Evolutionary conservation across 2,888 invertebrate species (phyloP), one percentile per base, ranked within the genome.

Genomic region (Megalurothrips usitatus): DNA sequence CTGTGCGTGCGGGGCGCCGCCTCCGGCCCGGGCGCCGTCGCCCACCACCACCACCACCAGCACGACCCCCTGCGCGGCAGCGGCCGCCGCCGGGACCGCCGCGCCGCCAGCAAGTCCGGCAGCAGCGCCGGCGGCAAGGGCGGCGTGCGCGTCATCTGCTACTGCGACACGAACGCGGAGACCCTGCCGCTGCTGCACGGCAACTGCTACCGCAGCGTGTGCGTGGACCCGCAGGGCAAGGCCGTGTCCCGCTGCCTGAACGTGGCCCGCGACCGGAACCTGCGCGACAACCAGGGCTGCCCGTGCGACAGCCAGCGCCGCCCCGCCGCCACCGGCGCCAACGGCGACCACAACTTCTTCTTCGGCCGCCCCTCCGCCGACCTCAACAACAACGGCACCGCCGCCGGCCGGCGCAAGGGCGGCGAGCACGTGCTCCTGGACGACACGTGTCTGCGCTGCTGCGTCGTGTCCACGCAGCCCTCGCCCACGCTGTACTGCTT

Each of bases 301-400:
- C 68, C 68, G 26, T 58, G 23, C 68, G 68, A 43, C 26, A 26
- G 23, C 23, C 68, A 17, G 26, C 68, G 68, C 68, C 34, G 17
- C 17, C 58, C 58, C 19, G 14, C 58, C 58, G 58, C 68, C 68
- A 58, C 17, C 58, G 68, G 23, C 68, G n/a, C 68, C 68, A 75
- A 75, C 68, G 68, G 68, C 68, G 68, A 75, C 68, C 68, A 75
- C 68, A 75, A 75, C 68, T 75, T 75, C 68, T 75, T 75, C 68
- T 75, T 75, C 68, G 68, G 68, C 26, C 68, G 68, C 68, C n/a
- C n/a, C n/a, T n/a, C n/a, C n/a, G 68, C 12, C 23, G 68, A 75
- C 68, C 68, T 75, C 68, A 75, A 75, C 68, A 75, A 75, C 68
- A 75, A 75, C 68, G 26, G 6, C 34, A 43, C 34, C 34, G 6